Conservation (phyloP, 2,113 vertebrate genomes). For the Myiozetetes cayanensis region DNA sequence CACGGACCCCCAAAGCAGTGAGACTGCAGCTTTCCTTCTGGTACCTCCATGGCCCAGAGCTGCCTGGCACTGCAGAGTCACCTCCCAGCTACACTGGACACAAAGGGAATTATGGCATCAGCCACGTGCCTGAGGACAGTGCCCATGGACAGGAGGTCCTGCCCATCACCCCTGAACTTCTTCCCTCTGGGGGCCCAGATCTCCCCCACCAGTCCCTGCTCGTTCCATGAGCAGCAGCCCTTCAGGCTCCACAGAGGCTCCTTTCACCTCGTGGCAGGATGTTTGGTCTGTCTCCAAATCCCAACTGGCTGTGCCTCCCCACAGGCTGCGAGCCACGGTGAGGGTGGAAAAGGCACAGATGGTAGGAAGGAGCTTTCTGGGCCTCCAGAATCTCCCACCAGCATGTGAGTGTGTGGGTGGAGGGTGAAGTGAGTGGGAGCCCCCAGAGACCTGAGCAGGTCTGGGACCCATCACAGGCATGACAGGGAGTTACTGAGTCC, state of each 20-base stretch:
- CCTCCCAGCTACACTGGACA: background rate
- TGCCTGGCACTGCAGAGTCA: background rate
- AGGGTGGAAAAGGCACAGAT: rapidly evolving
- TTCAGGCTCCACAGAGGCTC: background rate
- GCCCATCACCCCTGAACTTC: background rate
- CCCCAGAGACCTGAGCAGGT: rapidly evolving
- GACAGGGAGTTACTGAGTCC: background rate
- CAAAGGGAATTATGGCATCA: background rate
- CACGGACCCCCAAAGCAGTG: rapidly evolving
- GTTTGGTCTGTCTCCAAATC: background rate
- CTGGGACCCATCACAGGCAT: rapidly evolving
- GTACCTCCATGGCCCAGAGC: too few species aligned
- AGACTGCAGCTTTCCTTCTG: background rate
- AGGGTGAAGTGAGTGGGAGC: background rate
- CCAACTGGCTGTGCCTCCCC: background rate
- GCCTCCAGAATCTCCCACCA: too few species aligned
- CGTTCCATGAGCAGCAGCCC: background rate
- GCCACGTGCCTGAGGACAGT: background rate
- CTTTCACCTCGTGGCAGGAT: background rate
- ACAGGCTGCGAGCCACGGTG: rapidly evolving
- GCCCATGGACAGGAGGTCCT: background rate
- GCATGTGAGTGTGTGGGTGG: background rate
- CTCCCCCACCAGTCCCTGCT: background rate
- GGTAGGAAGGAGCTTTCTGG: background rate
- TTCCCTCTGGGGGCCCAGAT: background rate